A percentile compares a stretch with the other conserved stretches of the same genome.
Evolutionary conservation across 1,140 invertebrate species (phyloP).

Genomic region (Charaxes varanes): DNA sequence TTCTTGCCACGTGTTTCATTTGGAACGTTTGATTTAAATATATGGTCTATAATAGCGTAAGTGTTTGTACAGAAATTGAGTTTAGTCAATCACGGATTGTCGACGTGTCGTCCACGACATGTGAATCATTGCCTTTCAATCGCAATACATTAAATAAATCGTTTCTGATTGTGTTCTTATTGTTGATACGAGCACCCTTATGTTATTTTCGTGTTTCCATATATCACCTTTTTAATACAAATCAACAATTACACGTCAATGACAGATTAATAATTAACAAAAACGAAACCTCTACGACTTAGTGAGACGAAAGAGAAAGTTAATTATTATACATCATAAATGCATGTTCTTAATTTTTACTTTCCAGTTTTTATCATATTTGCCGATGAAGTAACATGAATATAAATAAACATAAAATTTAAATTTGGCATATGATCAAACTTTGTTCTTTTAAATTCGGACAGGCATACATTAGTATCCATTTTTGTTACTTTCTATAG

Average conservation of each 20-base stretch:
- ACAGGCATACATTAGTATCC: background rate
- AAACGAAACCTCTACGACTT: too few species aligned
- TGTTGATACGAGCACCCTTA: conserved; percentile 20
- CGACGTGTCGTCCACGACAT: conserved; percentile 13
- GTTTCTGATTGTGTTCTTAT: conserved; percentile 30
- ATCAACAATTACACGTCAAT: background rate
- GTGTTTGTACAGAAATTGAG: conserved; percentile 26
- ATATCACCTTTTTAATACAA: too few species aligned
- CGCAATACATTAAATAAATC: conserved; percentile 41
- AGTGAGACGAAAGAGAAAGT: conserved; percentile 25
- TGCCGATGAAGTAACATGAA: background rate
- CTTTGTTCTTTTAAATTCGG: conserved; percentile 10
- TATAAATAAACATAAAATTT: conserved; percentile 15
- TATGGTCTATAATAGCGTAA: conserved; percentile 27
- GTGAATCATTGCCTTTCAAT: conserved; percentile 43
- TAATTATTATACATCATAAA: conserved; percentile 18
- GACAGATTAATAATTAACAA: too few species aligned
- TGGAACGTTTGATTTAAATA: conserved; percentile 29
- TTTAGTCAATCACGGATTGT: conserved; percentile 47
- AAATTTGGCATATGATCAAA: conserved; percentile 18
- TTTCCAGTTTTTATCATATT: conserved; percentile 13
- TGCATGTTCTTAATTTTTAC: conserved; percentile 9
- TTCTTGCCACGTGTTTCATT: conserved; percentile 26
- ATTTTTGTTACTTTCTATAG: conserved; percentile 3
- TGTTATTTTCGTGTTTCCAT: too few species aligned